A percentile compares a stretch with the other conserved stretches of the same genome.
Conservation (phyloP, 2,797 vertebrate genomes). For the Synaphobranchus kaupii region DNA sequence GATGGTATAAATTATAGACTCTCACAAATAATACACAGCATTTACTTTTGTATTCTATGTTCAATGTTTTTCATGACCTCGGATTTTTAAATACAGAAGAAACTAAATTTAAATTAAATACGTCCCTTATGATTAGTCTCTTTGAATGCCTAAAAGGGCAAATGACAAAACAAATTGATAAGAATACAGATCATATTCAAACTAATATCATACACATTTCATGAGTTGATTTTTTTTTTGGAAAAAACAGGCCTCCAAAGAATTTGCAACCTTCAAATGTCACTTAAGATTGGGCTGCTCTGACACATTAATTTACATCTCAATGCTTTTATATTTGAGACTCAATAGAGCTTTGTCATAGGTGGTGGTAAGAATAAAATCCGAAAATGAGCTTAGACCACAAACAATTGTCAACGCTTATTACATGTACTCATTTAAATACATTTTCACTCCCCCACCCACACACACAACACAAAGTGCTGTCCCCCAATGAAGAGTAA, state of each 20-base stretch:
- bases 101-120: not conserved
- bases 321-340: not conserved
- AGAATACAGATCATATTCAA: not conserved
- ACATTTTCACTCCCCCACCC: not conserved
- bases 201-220: not conserved
- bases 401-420: not conserved
- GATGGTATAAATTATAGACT: not conserved
- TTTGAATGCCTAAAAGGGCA: not conserved
- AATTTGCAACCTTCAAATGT: constrained; percentile 15
- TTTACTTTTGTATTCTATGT: not conserved
- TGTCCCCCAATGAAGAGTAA: constrained; percentile 13
- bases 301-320: constrained; percentile 14
- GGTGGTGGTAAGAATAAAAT: constrained; percentile 3
- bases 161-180: not conserved
- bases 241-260: not conserved
- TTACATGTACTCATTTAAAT: not conserved
- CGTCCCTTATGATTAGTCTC: not conserved
- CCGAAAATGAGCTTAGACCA: not conserved
- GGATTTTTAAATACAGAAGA: not conserved
- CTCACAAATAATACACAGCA: not conserved
- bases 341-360: not conserved
- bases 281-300: not conserved
- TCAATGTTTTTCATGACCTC: no score
- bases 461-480: not conserved
- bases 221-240: constrained; percentile 7